Conservation (phyloP, 2,113 vertebrate genomes). For the Pollachius pollachius region DNA sequence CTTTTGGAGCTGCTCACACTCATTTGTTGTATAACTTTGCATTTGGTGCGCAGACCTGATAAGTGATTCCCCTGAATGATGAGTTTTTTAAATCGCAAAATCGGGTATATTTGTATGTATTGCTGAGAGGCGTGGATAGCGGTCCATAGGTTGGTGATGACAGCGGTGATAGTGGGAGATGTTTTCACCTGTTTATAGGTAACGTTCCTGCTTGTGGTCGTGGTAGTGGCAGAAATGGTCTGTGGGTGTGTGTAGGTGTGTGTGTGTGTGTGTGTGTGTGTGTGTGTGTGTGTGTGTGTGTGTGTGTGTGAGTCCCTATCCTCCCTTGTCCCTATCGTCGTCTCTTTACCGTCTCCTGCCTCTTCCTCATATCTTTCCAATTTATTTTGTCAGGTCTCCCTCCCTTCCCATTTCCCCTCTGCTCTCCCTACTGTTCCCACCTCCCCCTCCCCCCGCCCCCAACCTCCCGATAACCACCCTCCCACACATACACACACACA, state of each 20-base stretch:
- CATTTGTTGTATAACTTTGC: conserved; percentile 17
- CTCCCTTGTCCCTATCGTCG: conserved; percentile 17
- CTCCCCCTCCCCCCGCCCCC: background rate
- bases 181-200: conserved; percentile 47
- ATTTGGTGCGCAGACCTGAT: too few species aligned
- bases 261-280: conserved; percentile 1
- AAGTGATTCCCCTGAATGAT: too few species aligned
- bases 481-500: background rate
- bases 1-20: conserved; percentile 19
- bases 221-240: background rate
- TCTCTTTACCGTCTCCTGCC: background rate
- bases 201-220: background rate
- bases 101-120: too few species aligned
- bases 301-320: conserved; percentile 6
- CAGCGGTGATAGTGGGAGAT: conserved; percentile 23
- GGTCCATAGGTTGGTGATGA: background rate
- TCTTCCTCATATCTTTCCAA: conserved; percentile 55
- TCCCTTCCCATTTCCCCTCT: conserved; percentile 31
- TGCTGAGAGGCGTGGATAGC: too few species aligned
- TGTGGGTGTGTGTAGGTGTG: conserved; percentile 8
- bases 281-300: background rate
- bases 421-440: background rate
- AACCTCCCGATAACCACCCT: conserved; percentile 3
- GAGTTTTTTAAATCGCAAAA: too few species aligned
- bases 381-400: conserved; percentile 41